Evolutionary conservation across 2,113 vertebrate species (phyloP), one percentile per base, ranked within the genome.

Genomic region (Equus quagga): DNA sequence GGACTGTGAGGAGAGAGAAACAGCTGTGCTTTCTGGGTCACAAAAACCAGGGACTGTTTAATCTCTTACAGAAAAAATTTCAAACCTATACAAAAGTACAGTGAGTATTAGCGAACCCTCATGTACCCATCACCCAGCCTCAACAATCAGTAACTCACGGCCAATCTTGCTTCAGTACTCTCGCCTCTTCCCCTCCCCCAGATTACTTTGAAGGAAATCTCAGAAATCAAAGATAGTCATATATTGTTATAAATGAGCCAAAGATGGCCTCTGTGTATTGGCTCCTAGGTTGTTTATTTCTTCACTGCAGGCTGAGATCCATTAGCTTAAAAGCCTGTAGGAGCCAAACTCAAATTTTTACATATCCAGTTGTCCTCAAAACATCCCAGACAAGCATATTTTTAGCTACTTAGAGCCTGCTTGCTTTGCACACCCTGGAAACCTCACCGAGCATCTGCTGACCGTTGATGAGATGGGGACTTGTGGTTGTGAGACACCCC

Each of bases 171-270:
- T 89, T 28, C 24, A 51, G 76, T 76, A 56, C 4, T 58, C 49
- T 78, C 33, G 28, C 21, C 33, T 28, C 33, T 78, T 69, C 19
- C 69, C 41, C 19, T 65, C 23, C 49, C 60, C 33, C 56, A 56
- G 17, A 26, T 81, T 56, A 65, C 75, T 92, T 21, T 46, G 83
- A 84, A 84, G 56, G 56, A 60, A 36, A 56, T 82, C 49, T 75
- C 58, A 67, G 83, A 88, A 88, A 65, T 58, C 56, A 46, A 18
- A 56, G 17, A 14, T 36, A 67, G 65, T 65, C 54, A 56, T 41
- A 72, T 41, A 88, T 72, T 89, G 65, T 58, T 67, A 72, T 95
- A 67, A 96, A 88, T 31, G 58, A 88, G 94, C 58, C 83, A 67
- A 75, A 67, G 58, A 88, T 49, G 67, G 58, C 24, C 23, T 67